phyloP scores from a whole-genome alignment of 1,140 invertebrate species.

The Caenorhabditis elegans region DNA sequence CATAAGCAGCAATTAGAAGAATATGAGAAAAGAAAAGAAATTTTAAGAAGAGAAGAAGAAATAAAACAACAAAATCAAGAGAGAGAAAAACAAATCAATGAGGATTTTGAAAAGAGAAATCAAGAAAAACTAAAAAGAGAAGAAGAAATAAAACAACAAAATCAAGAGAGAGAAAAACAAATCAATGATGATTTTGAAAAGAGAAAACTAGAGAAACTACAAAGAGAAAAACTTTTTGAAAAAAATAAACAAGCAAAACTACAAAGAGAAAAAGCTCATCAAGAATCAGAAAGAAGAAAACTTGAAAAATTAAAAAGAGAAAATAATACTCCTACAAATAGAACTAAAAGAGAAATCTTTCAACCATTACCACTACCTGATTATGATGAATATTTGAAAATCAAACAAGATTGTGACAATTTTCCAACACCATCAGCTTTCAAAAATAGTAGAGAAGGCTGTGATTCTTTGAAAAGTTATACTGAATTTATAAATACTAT shows the following conservation, averaged over 20 bases:
- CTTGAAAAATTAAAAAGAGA: neutral
- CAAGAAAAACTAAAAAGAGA: too few species aligned
- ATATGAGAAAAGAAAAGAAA: neutral
- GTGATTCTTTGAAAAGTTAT: neutral
- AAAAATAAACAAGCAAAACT: neutral
- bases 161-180: too few species aligned
- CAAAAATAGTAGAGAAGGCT: neutral
- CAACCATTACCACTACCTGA: neutral
- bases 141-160: too few species aligned
- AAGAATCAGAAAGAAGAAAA: neutral
- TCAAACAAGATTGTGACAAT: too few species aligned
- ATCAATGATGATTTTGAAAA: too few species aligned
- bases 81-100: too few species aligned
- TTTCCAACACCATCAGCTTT: neutral
- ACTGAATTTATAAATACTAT: neutral
- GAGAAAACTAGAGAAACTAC: neutral
- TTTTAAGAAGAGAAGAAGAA: neutral
- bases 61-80: neutral
- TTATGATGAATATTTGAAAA: neutral
- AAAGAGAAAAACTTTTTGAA: neutral
- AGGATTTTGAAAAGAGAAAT: too few species aligned
- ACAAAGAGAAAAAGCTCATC: neutral
- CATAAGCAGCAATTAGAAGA: neutral
- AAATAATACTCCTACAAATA: conserved; percentile 1
- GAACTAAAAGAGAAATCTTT: conserved; percentile 21